Conservation (phyloP, 1,140 invertebrate species). For the Pararge aegeria region DNA sequence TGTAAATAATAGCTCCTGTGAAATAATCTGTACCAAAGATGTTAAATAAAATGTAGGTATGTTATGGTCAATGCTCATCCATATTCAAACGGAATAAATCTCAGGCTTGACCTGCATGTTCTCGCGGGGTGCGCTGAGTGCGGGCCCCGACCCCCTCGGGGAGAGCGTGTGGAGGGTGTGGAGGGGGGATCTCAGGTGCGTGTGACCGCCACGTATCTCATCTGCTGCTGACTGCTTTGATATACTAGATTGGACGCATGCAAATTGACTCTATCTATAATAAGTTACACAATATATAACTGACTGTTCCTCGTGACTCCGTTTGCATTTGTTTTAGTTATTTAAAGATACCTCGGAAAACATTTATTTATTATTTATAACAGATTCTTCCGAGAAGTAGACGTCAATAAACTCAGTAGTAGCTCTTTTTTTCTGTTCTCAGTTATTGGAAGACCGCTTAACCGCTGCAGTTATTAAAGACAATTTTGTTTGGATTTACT, state of each 20-base stretch:
- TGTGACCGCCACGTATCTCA: slow-evolving; percentile 10
- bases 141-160: not conserved
- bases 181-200: slow-evolving; percentile 21
- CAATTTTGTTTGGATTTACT: no score
- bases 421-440: no score
- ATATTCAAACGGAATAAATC: not conserved
- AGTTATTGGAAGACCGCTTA: no score
- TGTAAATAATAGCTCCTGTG: no score
- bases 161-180: not conserved
- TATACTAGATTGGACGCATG: not conserved
- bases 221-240: slow-evolving; percentile 3
- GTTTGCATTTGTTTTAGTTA: no score
- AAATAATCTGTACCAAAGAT: not conserved
- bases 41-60: not conserved
- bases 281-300: no score
- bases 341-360: no score
- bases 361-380: no score
- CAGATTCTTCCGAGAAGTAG: no score
- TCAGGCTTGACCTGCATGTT: not conserved
- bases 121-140: slow-evolving; percentile 31
- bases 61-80: not conserved
- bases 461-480: no score
- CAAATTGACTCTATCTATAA: not conserved
- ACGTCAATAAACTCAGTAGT: no score
- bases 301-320: no score